Percentiles rank a stretch among this genome's conserved stretches.
Conservation (phyloP, 2,888 invertebrate species). For the Agonopterix alstromeriana region DNA sequence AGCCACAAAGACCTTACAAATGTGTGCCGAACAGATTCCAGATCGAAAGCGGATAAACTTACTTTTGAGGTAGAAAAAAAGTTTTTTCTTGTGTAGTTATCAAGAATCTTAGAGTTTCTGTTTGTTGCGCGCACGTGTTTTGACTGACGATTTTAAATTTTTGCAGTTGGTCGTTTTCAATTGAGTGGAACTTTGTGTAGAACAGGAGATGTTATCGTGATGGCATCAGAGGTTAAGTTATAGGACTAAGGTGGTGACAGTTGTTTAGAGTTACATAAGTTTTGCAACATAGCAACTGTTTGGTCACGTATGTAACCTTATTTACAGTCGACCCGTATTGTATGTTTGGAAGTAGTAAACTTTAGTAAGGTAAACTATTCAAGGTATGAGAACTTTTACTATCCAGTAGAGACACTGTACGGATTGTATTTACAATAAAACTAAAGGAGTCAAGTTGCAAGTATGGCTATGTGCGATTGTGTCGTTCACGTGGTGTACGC, state of each 20-base stretch:
- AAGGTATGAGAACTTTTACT: too few relatives aligned
- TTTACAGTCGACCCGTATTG: too few relatives aligned
- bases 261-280: constrained; percentile 9
- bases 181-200: constrained; percentile 40
- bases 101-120: constrained; percentile 10
- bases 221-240: constrained; percentile 35
- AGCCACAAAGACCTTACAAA: constrained; percentile 56
- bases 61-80: constrained; percentile 43
- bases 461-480: too few relatives aligned
- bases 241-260: constrained; percentile 18
- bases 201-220: constrained; percentile 29
- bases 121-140: constrained; percentile 60
- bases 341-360: too few relatives aligned
- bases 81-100: constrained; percentile 13
- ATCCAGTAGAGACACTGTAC: too few relatives aligned
- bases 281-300: too few relatives aligned
- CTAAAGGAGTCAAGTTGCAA: too few relatives aligned
- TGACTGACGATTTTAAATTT: constrained; percentile 51
- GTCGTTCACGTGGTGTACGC: too few relatives aligned
- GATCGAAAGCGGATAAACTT: constrained; percentile 68
- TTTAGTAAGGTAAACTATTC: too few relatives aligned
- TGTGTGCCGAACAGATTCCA: constrained; percentile 71
- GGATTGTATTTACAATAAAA: too few relatives aligned
- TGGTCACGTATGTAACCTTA: too few relatives aligned
- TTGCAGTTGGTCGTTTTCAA: constrained; percentile 42